phyloP scores from a whole-genome alignment of 2,113 vertebrate species.

The Glaucidium brasilianum region DNA sequence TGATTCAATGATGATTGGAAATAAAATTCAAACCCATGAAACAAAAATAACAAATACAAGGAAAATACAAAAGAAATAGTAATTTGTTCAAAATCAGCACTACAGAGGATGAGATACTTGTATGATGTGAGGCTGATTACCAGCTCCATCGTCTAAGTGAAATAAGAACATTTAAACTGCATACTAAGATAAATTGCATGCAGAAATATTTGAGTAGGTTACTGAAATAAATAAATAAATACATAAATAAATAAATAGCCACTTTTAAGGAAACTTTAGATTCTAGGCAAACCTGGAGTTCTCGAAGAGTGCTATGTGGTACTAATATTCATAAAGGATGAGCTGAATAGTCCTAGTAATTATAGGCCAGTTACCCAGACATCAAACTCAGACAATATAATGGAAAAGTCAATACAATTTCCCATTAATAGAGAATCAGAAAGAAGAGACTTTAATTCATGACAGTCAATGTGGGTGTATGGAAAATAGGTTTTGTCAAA shows the following conservation, averaged over 20 bases:
- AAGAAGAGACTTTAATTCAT: not conserved
- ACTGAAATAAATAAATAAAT: not conserved
- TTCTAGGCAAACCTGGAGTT: not conserved
- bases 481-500: not conserved
- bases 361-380: not conserved
- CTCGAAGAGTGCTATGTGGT: not conserved
- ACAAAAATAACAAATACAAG: not conserved
- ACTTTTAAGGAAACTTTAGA: not conserved
- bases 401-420: constrained; percentile 5
- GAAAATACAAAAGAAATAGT: not conserved
- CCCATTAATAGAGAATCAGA: not conserved
- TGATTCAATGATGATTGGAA: not conserved
- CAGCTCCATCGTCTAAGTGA: not conserved
- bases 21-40: not conserved
- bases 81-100: not conserved
- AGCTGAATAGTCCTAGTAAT: not conserved
- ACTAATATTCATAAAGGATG: not conserved
- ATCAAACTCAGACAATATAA: not conserved
- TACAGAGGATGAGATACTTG: not conserved
- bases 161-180: not conserved
- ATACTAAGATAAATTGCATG: not conserved
- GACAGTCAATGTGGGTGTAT: not conserved
- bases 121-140: not conserved
- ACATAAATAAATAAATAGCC: not conserved
- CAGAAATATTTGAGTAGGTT: not conserved